Percentiles rank a stretch among this genome's conserved stretches.
Conservation (phyloP, 1,140 invertebrate species). For the Drosophila bocki region DNA sequence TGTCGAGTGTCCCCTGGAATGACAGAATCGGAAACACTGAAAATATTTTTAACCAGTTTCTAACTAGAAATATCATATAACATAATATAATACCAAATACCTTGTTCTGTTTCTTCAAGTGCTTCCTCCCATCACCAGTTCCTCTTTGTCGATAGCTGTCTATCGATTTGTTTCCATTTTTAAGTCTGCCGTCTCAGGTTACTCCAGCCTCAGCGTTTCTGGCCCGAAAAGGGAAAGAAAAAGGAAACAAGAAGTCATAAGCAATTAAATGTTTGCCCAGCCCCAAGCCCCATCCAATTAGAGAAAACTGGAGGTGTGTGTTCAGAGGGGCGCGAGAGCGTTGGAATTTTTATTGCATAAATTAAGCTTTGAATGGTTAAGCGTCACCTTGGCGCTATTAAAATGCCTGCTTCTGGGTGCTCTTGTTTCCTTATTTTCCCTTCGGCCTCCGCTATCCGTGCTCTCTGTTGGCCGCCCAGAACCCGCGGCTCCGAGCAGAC, state of each 20-base stretch:
- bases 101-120: not conserved
- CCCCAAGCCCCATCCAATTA: conserved; percentile 67
- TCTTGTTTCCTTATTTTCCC: conserved; percentile 1
- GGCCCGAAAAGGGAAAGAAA: conserved; percentile 20
- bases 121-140: not conserved
- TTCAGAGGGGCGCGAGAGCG: conserved; percentile 12
- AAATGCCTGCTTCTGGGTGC: conserved; percentile 48
- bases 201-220: conserved; percentile 20
- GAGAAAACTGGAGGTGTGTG: conserved; percentile 21
- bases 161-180: conserved; percentile 71
- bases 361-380: conserved; percentile 81
- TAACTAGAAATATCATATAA: not conserved
- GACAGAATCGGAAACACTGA: conserved; percentile 14
- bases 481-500: conserved; percentile 40
- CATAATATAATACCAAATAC: too few species aligned
- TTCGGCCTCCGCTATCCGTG: not conserved
- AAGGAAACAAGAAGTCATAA: conserved; percentile 62
- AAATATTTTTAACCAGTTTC: not conserved
- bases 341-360: conserved; percentile 80
- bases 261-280: conserved; percentile 73
- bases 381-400: conserved; percentile 82
- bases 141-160: conserved; percentile 6
- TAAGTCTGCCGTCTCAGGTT: conserved; percentile 55
- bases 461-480: conserved; percentile 44
- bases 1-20: conserved; percentile 29